Evolutionary conservation across 2,888 invertebrate species (phyloP).

Genomic region (Meghimatium bilineatum): DNA sequence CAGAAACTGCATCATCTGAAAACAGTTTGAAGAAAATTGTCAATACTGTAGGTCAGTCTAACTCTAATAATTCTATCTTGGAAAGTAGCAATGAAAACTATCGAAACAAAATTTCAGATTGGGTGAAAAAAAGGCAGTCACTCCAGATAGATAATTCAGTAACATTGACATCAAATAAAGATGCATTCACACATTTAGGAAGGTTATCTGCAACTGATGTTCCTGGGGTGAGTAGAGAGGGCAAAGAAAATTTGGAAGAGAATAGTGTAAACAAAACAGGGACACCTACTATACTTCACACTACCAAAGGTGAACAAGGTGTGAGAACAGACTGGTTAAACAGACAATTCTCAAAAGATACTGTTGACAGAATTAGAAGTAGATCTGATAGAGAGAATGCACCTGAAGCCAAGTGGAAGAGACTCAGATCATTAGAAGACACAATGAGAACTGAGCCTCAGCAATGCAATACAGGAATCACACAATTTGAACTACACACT

Average conservation of each 20-base stretch:
- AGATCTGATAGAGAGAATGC: not conserved
- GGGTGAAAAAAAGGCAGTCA: conserved; percentile 37
- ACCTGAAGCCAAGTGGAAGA: not conserved
- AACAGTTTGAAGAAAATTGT: conserved; percentile 12
- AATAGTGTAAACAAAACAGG: not conserved
- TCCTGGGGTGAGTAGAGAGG: not conserved
- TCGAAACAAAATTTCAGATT: conserved; percentile 22
- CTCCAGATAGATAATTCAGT: conserved; percentile 9
- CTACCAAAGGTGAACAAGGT: not conserved
- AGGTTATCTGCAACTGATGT: not conserved
- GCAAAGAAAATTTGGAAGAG: not conserved
- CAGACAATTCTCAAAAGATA: not conserved
- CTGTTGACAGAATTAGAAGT: conserved; percentile 14
- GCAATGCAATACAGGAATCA: not conserved
- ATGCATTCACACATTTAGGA: not conserved
- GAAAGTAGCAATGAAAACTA: not conserved
- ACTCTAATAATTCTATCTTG: not conserved
- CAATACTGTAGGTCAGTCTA: not conserved
- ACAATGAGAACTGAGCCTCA: not conserved
- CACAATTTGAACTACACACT: not conserved
- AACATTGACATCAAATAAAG: not conserved
- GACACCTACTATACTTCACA: not conserved
- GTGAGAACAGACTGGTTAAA: conserved; percentile 12
- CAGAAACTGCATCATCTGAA: not conserved
- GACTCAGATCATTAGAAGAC: not conserved